These are phyloP conservation scores for Crotalus viridis DNA, from an alignment of 2,113 vertebrate species.

Conservation along the genomic window DNA sequence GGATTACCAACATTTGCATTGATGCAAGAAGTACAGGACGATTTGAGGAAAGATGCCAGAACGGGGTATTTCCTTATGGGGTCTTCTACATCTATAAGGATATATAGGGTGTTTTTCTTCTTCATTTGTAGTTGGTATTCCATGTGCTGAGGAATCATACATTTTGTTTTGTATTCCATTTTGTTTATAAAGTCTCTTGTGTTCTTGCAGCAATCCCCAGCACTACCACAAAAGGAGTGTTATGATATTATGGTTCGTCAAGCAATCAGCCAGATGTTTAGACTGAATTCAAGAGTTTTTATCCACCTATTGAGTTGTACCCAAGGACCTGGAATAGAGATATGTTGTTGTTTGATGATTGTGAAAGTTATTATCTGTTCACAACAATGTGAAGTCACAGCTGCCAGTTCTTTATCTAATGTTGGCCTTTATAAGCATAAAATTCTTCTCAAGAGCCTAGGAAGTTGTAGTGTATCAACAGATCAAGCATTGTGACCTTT, in stretches of 20 bases:
- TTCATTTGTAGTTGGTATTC: background rate
- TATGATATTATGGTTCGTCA: background rate
- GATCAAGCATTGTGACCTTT: background rate
- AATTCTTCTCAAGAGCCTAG: background rate
- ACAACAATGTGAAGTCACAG: background rate
- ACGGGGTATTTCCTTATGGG: background rate
- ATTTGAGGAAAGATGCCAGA: background rate
- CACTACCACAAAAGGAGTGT: background rate
- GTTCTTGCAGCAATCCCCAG: background rate
- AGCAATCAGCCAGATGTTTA: background rate
- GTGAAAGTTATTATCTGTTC: background rate
- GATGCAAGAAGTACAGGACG: background rate
- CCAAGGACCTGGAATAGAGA: background rate
- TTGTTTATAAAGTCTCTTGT: background rate
- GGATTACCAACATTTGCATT: background rate
- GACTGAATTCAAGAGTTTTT: background rate
- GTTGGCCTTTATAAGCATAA: background rate
- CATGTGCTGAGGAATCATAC: background rate
- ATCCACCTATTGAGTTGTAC: background rate
- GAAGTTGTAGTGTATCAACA: background rate
- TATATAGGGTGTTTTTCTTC: background rate
- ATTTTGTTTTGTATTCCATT: background rate
- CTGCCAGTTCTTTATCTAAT: background rate
- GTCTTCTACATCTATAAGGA: background rate
- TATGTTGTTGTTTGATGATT: background rate